Evolutionary conservation across 2,113 vertebrate species (phyloP), one percentile per base, ranked within the genome.

Genomic region (Brachirus orientalis): DNA sequence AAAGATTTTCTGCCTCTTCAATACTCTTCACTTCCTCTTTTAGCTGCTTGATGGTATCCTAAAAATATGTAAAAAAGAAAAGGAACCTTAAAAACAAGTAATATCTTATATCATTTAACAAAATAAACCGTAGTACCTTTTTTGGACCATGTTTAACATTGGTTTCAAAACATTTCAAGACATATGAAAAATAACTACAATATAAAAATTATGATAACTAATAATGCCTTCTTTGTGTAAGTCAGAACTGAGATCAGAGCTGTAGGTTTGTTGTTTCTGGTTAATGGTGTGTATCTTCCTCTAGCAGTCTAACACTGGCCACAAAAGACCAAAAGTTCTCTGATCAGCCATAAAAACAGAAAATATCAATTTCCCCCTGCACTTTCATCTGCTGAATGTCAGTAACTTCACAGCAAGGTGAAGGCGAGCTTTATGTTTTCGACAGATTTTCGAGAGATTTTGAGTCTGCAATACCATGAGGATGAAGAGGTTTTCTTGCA

Each of bases 31-130:
- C 90, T 86, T 98, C 98, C 80, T 99, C 95, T 81, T 96, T 94
- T 28, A 99, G 88, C 77, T 95, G 95, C 79, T 96, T 97, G 63
- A 96, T 90, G 86, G 94, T 95, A 60, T 98, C 97, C 98, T 99
- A 71, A 61, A 76, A 52, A 60, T 37, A 9, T 14, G 12, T 66
- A n/a, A 0, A 19, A 38, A 63, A 3, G 16, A 57, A 22, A 53
- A n/a, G 12, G 14, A n/a, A 20, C 58, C 17, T 12, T 68, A 1
- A 9, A 13, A 5, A 43, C 11, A 43, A 13, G 10, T 2, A 13
- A 10, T 11, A 43, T 13, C 10, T 43, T 12, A 12, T 10, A 43
- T 4, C 12, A 11, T 10, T 10, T 5, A 47, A 52, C n/a, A 22
- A 6, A 22, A 38, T 22, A 46, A n/a, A 8, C 28, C 6, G 28